Evolutionary conservation across 2,888 invertebrate genomes (phyloP).

Genomic region (Entomobrya multifasciata): DNA sequence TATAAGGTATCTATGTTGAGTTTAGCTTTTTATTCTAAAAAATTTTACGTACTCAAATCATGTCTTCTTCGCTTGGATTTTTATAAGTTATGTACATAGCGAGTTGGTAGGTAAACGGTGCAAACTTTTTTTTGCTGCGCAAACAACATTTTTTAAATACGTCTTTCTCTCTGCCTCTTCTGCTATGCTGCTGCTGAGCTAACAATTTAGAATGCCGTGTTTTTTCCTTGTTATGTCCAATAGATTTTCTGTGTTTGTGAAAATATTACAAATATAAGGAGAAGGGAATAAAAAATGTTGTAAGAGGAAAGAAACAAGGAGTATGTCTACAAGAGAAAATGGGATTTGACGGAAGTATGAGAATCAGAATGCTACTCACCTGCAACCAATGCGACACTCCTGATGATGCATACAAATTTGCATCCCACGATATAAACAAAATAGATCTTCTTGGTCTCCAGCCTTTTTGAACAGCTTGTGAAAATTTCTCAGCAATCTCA

Average conservation of each 20-base stretch:
- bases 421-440: slow-evolving; percentile 79
- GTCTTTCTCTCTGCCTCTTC: background rate
- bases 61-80: background rate
- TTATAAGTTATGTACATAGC: slow-evolving; percentile 8
- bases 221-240: slow-evolving; percentile 47
- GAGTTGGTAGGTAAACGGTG: slow-evolving; percentile 51
- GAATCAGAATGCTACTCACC: slow-evolving; percentile 71
- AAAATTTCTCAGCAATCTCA: slow-evolving; percentile 78
- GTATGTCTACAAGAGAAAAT: background rate
- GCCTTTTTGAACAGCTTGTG: slow-evolving; percentile 77
- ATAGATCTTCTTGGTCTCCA: slow-evolving; percentile 79
- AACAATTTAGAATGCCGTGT: slow-evolving; percentile 8
- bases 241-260: slow-evolving; percentile 19
- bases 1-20: background rate
- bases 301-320: background rate
- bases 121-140: slow-evolving; percentile 59
- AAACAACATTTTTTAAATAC: slow-evolving; percentile 56
- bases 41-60: background rate
- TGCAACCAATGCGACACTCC: slow-evolving; percentile 79
- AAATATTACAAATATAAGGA: background rate
- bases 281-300: background rate
- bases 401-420: slow-evolving; percentile 77
- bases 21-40: background rate
- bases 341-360: slow-evolving; percentile 36
- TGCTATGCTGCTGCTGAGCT: background rate